Evolutionary conservation across 2,797 vertebrate species (phyloP).

Genomic region (Gadopsis marmoratus): DNA sequence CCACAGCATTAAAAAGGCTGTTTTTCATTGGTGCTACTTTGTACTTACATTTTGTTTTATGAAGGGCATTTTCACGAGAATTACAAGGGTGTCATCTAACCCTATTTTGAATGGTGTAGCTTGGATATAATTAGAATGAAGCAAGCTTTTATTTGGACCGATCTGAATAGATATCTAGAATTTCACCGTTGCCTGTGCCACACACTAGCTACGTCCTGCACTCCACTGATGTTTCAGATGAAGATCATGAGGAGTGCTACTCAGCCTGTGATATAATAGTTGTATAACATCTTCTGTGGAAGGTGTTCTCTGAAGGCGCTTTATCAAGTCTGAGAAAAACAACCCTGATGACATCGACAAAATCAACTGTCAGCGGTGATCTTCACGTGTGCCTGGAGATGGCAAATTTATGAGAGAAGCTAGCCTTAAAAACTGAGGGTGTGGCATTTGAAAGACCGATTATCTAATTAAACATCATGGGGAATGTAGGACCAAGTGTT

Average conservation of each 20-base stretch:
- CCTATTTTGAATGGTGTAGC: not conserved
- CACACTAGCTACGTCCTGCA: not conserved
- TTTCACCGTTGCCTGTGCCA: not conserved
- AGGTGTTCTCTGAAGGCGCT: not conserved
- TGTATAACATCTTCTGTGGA: too few relatives aligned
- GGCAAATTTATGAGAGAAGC: not conserved
- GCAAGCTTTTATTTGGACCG: not conserved
- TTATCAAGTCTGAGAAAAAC: not conserved
- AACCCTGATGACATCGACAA: not conserved
- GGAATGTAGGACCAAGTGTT: not conserved
- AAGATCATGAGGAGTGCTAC: not conserved
- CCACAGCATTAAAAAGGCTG: not conserved
- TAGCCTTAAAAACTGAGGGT: not conserved
- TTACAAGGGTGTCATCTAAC: too few relatives aligned
- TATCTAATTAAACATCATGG: not conserved
- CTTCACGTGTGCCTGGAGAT: not conserved
- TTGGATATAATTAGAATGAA: not conserved
- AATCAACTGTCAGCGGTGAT: not conserved
- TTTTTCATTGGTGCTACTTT: not conserved
- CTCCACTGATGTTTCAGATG: not conserved
- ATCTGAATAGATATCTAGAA: not conserved
- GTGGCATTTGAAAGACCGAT: not conserved
- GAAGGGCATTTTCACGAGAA: too few relatives aligned
- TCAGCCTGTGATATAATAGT: not conserved
- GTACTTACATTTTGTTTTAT: not conserved